Evolutionary conservation across 1,140 invertebrate genomes (phyloP).

Genomic region (Hyles euphorbiae): DNA sequence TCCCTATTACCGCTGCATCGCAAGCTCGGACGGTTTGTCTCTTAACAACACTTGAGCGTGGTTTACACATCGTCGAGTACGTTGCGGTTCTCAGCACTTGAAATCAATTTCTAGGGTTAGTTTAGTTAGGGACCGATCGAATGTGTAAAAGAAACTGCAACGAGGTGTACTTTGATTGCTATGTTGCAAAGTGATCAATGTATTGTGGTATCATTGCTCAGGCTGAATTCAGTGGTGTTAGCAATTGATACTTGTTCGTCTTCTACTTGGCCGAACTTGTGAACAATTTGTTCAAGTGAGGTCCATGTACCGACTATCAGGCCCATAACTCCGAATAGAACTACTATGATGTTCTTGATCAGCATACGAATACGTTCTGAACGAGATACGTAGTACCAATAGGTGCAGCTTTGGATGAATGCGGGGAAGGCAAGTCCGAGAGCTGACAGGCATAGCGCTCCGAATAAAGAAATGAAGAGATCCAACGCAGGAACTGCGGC

Average conservation of each 20-base stretch:
- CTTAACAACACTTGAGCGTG: too few species aligned
- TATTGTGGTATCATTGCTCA: conserved; percentile 26
- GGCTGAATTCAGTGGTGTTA: conserved; percentile 22
- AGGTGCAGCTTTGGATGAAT: conserved; percentile 83
- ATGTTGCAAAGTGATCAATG: neutral
- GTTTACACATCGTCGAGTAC: too few species aligned
- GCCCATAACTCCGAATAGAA: conserved; percentile 81
- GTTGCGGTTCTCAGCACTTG: too few species aligned
- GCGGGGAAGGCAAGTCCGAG: conserved; percentile 93
- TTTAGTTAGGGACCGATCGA: too few species aligned
- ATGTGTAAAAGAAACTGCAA: too few species aligned
- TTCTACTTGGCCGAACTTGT: conserved; percentile 54
- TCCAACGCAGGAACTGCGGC: conserved; percentile 88
- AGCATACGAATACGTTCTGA: conserved; percentile 72
- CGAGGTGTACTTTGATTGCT: neutral
- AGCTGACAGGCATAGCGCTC: conserved; percentile 89
- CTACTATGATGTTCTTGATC: conserved; percentile 82
- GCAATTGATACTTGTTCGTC: conserved; percentile 9
- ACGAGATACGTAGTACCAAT: conserved; percentile 74
- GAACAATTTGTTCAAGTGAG: conserved; percentile 79
- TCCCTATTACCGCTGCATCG: too few species aligned
- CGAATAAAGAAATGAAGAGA: conserved; percentile 92
- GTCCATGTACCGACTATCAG: conserved; percentile 84
- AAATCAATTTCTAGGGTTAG: too few species aligned
- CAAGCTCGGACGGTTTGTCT: too few species aligned